phyloP scores from a whole-genome alignment of 2,888 invertebrate species.

The Congeria kusceri region DNA sequence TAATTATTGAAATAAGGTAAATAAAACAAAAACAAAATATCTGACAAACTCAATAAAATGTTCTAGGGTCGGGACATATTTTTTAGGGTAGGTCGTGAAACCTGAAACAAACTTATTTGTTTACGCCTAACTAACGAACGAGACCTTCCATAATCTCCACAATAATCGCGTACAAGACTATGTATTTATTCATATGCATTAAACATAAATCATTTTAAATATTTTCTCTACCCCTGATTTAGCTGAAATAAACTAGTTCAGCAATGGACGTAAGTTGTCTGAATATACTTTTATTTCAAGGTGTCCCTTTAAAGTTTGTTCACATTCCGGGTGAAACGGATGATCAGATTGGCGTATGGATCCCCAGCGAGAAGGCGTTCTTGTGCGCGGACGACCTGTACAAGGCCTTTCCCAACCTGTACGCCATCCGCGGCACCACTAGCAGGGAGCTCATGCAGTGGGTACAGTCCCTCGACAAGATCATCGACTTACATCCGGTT shows the following conservation, averaged over 20 bases:
- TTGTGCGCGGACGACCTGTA: conserved; percentile 81
- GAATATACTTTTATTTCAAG: conserved; percentile 52
- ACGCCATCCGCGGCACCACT: conserved; percentile 80
- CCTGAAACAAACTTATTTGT: too few species aligned
- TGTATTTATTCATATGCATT: too few species aligned
- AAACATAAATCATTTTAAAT: too few species aligned
- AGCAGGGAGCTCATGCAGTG: conserved; percentile 74
- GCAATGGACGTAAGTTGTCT: too few species aligned
- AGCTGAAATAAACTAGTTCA: background rate
- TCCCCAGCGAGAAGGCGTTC: conserved; percentile 73
- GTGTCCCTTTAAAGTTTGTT: conserved; percentile 76
- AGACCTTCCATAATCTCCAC: too few species aligned
- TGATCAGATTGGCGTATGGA: conserved; percentile 82
- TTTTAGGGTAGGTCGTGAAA: too few species aligned
- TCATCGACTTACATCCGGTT: conserved; percentile 73
- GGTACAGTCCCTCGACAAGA: conserved; percentile 77
- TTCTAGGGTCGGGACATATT: too few species aligned
- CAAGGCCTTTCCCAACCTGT: conserved; percentile 81
- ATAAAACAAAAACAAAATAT: too few species aligned
- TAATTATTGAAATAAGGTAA: too few species aligned
- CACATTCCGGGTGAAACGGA: conserved; percentile 83
- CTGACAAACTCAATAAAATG: too few species aligned
- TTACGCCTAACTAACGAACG: too few species aligned
- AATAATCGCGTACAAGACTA: too few species aligned
- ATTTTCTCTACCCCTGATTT: background rate